Conservation (phyloP, 2,113 vertebrate species). For the Asarcornis scutulata region DNA sequence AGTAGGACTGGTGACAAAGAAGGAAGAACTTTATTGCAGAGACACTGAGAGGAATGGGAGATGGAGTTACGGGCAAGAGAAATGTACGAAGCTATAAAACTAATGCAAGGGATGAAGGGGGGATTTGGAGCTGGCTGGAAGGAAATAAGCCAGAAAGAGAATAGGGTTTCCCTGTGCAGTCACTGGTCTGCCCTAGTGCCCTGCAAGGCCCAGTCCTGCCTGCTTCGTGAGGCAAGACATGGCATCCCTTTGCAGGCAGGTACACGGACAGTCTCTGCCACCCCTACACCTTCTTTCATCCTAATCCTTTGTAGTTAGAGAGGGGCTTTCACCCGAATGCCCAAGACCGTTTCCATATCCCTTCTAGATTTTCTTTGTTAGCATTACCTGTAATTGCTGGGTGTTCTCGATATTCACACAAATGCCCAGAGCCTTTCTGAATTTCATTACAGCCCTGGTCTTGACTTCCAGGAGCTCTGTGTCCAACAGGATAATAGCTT, state of each 20-base stretch:
- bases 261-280: background rate
- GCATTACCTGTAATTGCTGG: background rate
- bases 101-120: background rate
- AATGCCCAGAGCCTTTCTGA: background rate
- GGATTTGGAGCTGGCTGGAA: background rate
- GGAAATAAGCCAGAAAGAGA: background rate
- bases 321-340: background rate
- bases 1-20: slow-evolving; percentile 10
- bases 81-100: background rate
- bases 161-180: accelerated
- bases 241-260: background rate
- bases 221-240: background rate
- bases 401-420: background rate
- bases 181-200: background rate
- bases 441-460: background rate
- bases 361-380: background rate
- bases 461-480: background rate
- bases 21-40: slow-evolving; percentile 32
- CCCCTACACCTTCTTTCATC: background rate
- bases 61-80: background rate
- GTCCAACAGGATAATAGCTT: background rate
- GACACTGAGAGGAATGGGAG: background rate
- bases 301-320: background rate
- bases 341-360: background rate
- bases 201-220: background rate